Base-by-base conservation (phyloP, 1,140 invertebrate species). In the Drosophila navojoa region DNA sequence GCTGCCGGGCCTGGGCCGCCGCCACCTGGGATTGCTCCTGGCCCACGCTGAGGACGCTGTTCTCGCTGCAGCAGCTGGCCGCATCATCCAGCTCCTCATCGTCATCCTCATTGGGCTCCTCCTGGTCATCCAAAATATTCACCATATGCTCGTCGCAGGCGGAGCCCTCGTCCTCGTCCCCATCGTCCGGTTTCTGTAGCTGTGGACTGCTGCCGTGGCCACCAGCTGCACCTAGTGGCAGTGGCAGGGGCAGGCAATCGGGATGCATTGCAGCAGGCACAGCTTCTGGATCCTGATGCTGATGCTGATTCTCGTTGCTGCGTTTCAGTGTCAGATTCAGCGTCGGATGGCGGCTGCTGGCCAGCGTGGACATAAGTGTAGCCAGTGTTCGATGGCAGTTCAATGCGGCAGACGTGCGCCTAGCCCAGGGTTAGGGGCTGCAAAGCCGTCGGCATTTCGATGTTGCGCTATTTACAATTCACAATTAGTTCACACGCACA, bases 1-100 rank as follows among this genome's bases (percentile, higher is more conserved):
- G 59, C 38, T 90, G 87, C 7, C 79, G 45, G 45, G 81, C 76
- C 38, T 70, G 89, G 68, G 55, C 69, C 7, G 75, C 69, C 1
- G 73, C 59, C 15, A 73, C 74, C 45, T 82, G 71, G 5, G 91
- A 92, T 5, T 93, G 93, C 77, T 95, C 95, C 85, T 95, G 95
- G 2, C 95, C 95, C 45, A 95, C 95, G 49, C 94, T 95, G 1
- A 95, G 70, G 1, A 95, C 95, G 1, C 95, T 95, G 67, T 94
- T 94, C 71, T 95, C 94, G 74, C 95, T 95, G 76, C 94, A 94
- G 69, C 94, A 95, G 45, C 90, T 91, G 27, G 74, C 50, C 0
- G 67, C 64, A 40, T 91, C 89, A 40, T 91, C 89, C 13, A 75
- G 25, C 4, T 89, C 84, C 10, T 71, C 45, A 1, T 87, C 69